Base-by-base conservation (phyloP, 2,888 invertebrate genomes). In the Harpalus rufipes region DNA sequence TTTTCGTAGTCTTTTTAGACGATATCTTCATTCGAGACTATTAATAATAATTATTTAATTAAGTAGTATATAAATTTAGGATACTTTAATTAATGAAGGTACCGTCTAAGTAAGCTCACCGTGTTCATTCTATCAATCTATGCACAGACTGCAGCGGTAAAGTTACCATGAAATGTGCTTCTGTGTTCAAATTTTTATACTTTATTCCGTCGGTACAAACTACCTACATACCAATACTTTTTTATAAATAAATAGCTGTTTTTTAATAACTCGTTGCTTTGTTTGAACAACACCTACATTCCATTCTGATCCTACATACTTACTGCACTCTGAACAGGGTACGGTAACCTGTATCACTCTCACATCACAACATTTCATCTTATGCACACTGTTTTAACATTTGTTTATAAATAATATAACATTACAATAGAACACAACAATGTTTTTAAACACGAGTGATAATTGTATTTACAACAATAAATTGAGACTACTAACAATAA, bases 211-310 rank as follows among this genome's bases (percentile, higher is more conserved):
- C 85, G 87, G 87, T 87, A 87, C 87, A 86, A 87, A 87, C 85
- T 79, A 85, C 72, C 85, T 80, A 65, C 63, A 85, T 82, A 85
- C 85, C 85, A 85, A 85, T 63, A 84, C 86, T 86, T 86, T 86
- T 85, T 85, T 85, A 86, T 86, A 85, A 85, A 86, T 85, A 86
- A 86, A 86, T 86, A 85, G 85, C 86, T 86, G 86, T 87, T 87
- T 87, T 86, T 85, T 86, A 86, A 80, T 85, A 84, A 83, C 83
- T 79, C 68, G 84, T 86, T 86, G 85, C 85, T 78, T 85, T 86
- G 72, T 59, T 79, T 41, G 68, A 79, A 82, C 83, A 51, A 84
- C 63, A 56, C 74, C 85, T 65, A 79, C 39, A 72, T 25, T 72
- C 51, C 78, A 85, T 79, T 80, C 51, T 68, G 21, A 56, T 76